Evolutionary conservation across 2,888 invertebrate genomes (phyloP), one percentile per base, ranked within the genome.

Genomic region (Drosophila melanosoma): DNA sequence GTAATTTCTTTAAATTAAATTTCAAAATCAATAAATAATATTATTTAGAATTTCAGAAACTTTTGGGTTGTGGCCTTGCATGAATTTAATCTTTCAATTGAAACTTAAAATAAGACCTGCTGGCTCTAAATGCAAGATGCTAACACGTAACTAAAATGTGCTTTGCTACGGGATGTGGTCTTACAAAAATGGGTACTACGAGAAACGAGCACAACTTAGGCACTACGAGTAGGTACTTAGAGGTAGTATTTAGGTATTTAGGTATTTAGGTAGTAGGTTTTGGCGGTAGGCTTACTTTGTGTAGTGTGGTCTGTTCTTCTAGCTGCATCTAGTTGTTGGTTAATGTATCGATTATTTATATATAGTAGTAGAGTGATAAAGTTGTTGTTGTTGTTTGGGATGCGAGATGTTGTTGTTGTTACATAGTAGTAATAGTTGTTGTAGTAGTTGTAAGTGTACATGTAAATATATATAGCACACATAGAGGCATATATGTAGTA

Each of bases 291-390:
- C 91, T 91, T 91, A 91, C 91, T 91, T 91, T 91, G 91, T 91
- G 91, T 90, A 91, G 87, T 91, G 91, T 92, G 87, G 91, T 91
- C 83, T 91, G 91, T 91, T 91, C 91, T 82, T 91, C 91, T 91
- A 91, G 91, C 92, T 91, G 91, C 91, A 91, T 83, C 91, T 91
- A 91, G 82, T 77, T 54, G 87, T 81, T 89, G 80, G 70, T 78
- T 83, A 78, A 84, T 87, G 79, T 87, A 76, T 76, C 73, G 87
- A 73, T 76, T 83, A 83, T 74, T 77, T 69, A 74, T 80, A 80
- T 76, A 74, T 76, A 78, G 81, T 76, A 69, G 72, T 76, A 69
- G 72, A 79, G 76, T 84, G 72, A 69, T 73, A 71, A 74, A 61
- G 62, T 68, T 74, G 74, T 77, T 65, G 67, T 80, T 72, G 78